Base-by-base conservation (phyloP, 1,140 invertebrate species). In the Drosophila hydei region DNA sequence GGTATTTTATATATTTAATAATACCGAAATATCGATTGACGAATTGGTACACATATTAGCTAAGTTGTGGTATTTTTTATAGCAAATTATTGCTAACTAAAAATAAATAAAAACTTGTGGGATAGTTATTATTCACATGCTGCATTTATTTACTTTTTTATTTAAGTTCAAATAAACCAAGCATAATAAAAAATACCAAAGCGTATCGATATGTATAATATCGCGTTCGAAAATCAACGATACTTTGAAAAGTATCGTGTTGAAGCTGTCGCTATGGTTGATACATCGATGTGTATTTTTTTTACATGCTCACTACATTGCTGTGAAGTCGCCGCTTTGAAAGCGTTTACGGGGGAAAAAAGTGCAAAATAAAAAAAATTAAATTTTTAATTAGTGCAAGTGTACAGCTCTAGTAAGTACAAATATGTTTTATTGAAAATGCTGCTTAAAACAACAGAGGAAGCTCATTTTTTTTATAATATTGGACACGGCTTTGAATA, bases 301-400 rank as follows among this genome's bases (percentile, higher is more conserved):
- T 60, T 60, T 67, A 59, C 63, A 59, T 67, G 21, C 18, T 18
- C 18, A 59, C 33, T 59, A 59, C 67, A 70, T 63, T 55, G 42
- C 59, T 63, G 50, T 63, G 42, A 63, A 64, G 60, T 70, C 51
- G 67, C 60, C 67, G 67, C 67, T 70, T 68, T 55, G 52, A 71
- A 71, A 71, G 45, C 52, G 61, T 51, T 61, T 36, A 30, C 18
- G 47, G 25, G 23, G 30, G 52, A 23, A 23, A 30, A 51, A 58
- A 65, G 61, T 65, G 68, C 45, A 65, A 51, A 55, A 40, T 50
- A 62, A 27, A 51, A 42, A 21, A 33, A 30, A 55, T 23, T 58
- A 14, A 33, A 40, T 16, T 71, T 45, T 65, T 40, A 51, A 58
- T 65, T 52, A 18, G 14, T 65, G 8, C 23, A 33, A 65, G 36